phyloP scores from a whole-genome alignment of 1,140 invertebrate species.

The Holcopasites calliopsidis region DNA sequence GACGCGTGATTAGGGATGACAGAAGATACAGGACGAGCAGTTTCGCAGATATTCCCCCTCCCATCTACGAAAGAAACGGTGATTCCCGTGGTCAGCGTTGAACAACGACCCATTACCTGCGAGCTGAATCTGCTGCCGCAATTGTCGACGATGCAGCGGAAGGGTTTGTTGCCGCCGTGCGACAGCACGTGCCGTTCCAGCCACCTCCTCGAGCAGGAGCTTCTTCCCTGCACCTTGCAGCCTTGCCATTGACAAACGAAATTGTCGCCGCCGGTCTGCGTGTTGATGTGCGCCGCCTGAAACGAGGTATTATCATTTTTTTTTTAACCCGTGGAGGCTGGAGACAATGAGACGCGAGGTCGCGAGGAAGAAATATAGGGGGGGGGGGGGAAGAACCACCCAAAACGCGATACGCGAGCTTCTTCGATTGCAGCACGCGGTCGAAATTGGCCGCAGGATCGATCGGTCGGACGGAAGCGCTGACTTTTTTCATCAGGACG shows the following conservation, averaged over 20 bases:
- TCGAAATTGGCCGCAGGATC: neutral
- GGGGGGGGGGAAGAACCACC: neutral
- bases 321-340: no score
- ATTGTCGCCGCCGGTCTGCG: slow-evolving; percentile 88
- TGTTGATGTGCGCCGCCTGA: slow-evolving; percentile 90
- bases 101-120: slow-evolving; percentile 84
- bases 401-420: slow-evolving; percentile 9
- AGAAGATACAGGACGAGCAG: no score
- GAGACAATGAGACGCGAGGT: no score
- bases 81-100: no score
- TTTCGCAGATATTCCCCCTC: no score
- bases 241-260: slow-evolving; percentile 95
- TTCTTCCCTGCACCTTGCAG: slow-evolving; percentile 96
- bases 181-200: slow-evolving; percentile 94
- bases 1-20: no score
- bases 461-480: neutral
- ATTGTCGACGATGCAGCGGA: slow-evolving; percentile 96
- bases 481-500: no score
- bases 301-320: no score
- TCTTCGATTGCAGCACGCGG: neutral
- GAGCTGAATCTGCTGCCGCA: slow-evolving; percentile 95
- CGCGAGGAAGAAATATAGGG: neutral
- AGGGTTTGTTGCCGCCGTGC: slow-evolving; percentile 96
- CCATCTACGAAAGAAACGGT: no score
- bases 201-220: slow-evolving; percentile 95